Evolutionary conservation across 1,140 invertebrate genomes (phyloP).

Genomic region (Hycleus phaleratus): DNA sequence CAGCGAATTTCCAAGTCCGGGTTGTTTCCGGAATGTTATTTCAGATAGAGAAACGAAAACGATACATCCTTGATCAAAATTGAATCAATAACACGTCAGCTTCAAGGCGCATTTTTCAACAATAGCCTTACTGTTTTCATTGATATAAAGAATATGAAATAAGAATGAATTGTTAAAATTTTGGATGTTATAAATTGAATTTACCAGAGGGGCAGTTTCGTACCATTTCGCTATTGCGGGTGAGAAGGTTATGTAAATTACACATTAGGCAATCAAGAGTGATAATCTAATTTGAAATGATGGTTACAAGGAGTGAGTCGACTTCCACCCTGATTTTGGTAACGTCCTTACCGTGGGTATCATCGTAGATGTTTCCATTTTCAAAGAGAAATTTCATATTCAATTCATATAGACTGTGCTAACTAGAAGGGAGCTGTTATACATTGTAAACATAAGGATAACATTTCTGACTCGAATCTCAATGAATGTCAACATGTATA

Average conservation of each 20-base stretch:
- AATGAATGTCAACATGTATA: slow-evolving; percentile 1
- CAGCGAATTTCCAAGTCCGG: slow-evolving; percentile 12
- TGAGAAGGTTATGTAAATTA: slow-evolving; percentile 9
- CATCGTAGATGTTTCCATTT: neutral
- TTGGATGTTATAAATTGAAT: no score
- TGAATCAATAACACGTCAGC: slow-evolving; percentile 12
- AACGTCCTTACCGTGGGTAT: neutral
- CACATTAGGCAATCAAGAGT: slow-evolving; percentile 15
- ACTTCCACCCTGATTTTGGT: neutral
- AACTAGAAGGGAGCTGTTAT: slow-evolving; percentile 24
- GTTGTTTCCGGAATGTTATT: slow-evolving; percentile 13
- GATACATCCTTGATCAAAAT: slow-evolving; percentile 10
- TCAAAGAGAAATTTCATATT: slow-evolving; percentile 25
- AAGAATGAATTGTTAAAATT: no score
- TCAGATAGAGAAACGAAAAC: slow-evolving; percentile 5
- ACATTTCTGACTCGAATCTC: slow-evolving; percentile 22
- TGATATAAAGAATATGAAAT: no score
- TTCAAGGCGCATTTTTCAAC: neutral
- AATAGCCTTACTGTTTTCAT: no score
- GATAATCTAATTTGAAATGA: slow-evolving; percentile 12
- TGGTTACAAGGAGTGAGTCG: neutral
- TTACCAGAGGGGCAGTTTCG: no score
- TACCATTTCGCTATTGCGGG: no score
- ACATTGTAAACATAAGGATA: slow-evolving; percentile 25
- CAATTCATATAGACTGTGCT: slow-evolving; percentile 22